A percentile compares a stretch with the other conserved stretches of the same genome.
Evolutionary conservation across 2,888 invertebrate genomes (phyloP).

Genomic region (Apodemia zela): DNA sequence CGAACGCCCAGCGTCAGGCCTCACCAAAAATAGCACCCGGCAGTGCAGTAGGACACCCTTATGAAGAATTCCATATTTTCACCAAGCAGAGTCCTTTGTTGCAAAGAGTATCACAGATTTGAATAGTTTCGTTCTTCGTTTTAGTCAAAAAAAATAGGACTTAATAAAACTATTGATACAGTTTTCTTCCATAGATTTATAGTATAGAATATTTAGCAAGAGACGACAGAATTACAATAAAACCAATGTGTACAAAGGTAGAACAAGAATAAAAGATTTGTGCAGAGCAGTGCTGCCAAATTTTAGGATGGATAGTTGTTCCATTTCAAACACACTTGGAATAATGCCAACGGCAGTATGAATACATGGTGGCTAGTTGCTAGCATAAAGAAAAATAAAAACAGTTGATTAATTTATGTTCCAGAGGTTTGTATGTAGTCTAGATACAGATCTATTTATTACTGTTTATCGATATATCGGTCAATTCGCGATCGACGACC

Average conservation of each 20-base stretch:
- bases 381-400: conserved; percentile 22
- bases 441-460: conserved; percentile 6
- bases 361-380: conserved; percentile 27
- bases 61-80: conserved; percentile 59
- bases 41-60: conserved; percentile 69
- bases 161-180: not conserved
- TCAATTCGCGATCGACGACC: conserved; percentile 5
- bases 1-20: conserved; percentile 59
- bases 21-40: conserved; percentile 75
- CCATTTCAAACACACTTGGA: conserved; percentile 61
- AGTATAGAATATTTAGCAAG: conserved; percentile 19
- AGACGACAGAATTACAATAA: conserved; percentile 22
- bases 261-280: conserved; percentile 54
- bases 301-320: conserved; percentile 48
- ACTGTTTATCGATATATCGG: conserved; percentile 10
- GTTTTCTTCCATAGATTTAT: not conserved
- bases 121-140: not conserved
- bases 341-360: conserved; percentile 46
- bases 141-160: not conserved
- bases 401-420: conserved; percentile 18
- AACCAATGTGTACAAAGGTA: conserved; percentile 57
- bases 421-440: not conserved
- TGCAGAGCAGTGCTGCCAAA: conserved; percentile 63
- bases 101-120: not conserved
- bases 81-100: conserved; percentile 49